Evolutionary conservation across 2,113 vertebrate species (phyloP), one percentile per base, ranked within the genome.

Genomic region (Macquaria australasica): DNA sequence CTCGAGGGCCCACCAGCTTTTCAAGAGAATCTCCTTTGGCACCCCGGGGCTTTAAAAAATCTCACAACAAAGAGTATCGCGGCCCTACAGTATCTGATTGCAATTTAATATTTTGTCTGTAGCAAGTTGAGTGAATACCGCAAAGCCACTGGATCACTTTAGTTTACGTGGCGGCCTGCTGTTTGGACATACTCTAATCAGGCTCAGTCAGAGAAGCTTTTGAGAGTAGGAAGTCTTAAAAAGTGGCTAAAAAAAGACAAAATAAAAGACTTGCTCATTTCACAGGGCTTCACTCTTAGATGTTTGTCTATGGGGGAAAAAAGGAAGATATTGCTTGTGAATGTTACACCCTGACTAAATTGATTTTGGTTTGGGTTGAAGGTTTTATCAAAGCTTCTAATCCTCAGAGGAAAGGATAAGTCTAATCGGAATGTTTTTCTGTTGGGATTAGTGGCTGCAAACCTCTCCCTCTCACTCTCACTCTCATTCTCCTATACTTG

Each of bases 321-420:
- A 53, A 43, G 41, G 23, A 60, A 69, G 43, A 66, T 39, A 77
- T 55, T 75, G 63, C 62, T 67, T 68, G 51, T 80, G 74, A 89
- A 91, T 79, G n/a, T 89, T 83, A 87, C 80, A 82, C 78, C 82
- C 82, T 76, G 87, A 87, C 80, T 84, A 90, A 94, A 93, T 93
- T 92, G 93, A 92, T 93, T 95, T 94, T 82, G 85, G 77, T 92
- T 87, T 85, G 82, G 78, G 86, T 82, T 91, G 83, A 92, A 92
- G 88, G 86, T 93, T 93, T 92, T 91, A 94, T 91, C 91, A 89
- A 91, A 89, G 88, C 87, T 81, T 89, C 73, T 93, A 94, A 92
- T 93, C 90, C 90, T 90, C 81, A 72, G 83, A 90, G 90, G 84
- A 82, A 93, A 82, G 89, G 83, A 93, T 93, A 91, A 89, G 80